phyloP scores from a whole-genome alignment of 2,888 invertebrate species.

The Empis livida region DNA sequence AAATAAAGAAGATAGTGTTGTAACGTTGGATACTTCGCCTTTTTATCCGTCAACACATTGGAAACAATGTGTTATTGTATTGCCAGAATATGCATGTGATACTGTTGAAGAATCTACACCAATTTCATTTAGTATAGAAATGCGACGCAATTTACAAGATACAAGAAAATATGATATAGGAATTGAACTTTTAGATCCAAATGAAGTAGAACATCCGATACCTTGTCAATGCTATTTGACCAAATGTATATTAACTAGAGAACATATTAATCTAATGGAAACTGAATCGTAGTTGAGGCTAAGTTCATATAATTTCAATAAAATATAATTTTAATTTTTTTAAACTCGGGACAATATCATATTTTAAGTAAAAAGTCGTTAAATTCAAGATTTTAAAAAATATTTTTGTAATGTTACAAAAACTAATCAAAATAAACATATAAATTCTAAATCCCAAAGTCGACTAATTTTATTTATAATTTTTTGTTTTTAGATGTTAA shows the following conservation, averaged over 20 bases:
- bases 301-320: too few species aligned
- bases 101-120: constrained; percentile 41
- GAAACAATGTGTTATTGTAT: constrained; percentile 81
- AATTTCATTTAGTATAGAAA: constrained; percentile 52
- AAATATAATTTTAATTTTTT: too few species aligned
- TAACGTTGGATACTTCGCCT: constrained; percentile 71
- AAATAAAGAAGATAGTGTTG: constrained; percentile 38
- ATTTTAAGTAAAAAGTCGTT: too few species aligned
- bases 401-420: too few species aligned
- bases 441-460: too few species aligned
- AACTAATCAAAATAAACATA: too few species aligned
- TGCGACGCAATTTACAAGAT: constrained; percentile 34
- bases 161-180: constrained; percentile 48
- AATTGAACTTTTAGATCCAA: constrained; percentile 55
- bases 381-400: too few species aligned
- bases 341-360: too few species aligned
- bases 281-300: background rate
- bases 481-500: too few species aligned
- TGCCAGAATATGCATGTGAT: constrained; percentile 51
- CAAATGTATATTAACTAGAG: constrained; percentile 59
- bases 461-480: too few species aligned
- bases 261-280: constrained; percentile 15
- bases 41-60: constrained; percentile 68
- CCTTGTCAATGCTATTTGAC: constrained; percentile 67
- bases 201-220: constrained; percentile 55